These are phyloP conservation scores for Beroe forskalii DNA, from an alignment of 37 sponge, comb jelly and placozoan species.

Conservation along the genomic window DNA sequence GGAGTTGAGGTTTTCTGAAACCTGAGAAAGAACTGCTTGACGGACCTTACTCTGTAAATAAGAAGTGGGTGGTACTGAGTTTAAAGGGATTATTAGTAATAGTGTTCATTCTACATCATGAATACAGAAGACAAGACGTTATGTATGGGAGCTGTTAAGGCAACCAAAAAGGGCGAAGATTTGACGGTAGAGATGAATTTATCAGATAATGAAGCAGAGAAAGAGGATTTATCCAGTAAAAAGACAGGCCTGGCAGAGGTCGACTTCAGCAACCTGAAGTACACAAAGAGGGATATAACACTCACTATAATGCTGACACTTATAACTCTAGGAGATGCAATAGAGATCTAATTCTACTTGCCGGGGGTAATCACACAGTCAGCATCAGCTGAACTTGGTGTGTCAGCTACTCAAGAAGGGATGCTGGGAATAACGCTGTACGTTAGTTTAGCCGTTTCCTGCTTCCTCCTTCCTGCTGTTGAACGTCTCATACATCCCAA, in stretches of 20 bases:
- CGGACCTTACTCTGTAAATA: too few species aligned
- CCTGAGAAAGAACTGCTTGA: too few species aligned
- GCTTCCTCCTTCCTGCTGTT: background rate
- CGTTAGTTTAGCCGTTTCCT: background rate
- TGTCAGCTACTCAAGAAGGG: background rate
- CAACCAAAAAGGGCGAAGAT: too few species aligned
- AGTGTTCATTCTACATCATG: too few species aligned
- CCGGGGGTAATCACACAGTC: background rate
- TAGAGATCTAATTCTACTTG: too few species aligned
- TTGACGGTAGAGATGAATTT: too few species aligned
- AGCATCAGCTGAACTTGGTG: background rate
- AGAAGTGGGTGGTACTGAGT: too few species aligned
- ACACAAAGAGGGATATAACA: background rate
- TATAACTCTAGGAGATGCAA: background rate
- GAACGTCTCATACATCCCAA: background rate
- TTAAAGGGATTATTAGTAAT: too few species aligned
- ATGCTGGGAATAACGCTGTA: background rate
- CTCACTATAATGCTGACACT: background rate
- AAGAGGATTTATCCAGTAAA: background rate
- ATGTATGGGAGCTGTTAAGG: too few species aligned
- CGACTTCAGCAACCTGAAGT: background rate
- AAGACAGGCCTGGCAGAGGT: background rate
- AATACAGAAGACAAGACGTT: too few species aligned
- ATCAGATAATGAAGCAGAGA: background rate
- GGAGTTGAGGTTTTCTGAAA: too few species aligned